These are phyloP conservation scores for Notarius quadriscutis DNA, from an alignment of 2,113 vertebrate genomes.

Conservation along the genomic window DNA sequence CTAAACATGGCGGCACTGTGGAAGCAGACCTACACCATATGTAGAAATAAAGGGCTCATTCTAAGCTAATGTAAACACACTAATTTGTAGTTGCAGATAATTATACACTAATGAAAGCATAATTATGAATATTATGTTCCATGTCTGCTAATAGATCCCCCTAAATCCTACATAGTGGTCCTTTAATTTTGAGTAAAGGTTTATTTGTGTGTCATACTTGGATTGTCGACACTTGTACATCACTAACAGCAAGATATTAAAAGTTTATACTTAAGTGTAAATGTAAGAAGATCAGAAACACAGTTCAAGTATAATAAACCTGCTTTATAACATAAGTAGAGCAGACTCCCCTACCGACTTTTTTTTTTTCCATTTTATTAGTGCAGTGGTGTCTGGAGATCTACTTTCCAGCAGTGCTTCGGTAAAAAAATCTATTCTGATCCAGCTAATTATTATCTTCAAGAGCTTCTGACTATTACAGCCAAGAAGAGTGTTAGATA, in stretches of 20 bases:
- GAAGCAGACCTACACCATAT: no score
- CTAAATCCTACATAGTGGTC: no score
- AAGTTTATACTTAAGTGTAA: background rate
- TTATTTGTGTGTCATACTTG: background rate
- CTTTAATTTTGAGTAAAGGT: background rate
- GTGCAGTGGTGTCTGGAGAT: background rate
- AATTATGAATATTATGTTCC: no score
- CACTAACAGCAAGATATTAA: background rate
- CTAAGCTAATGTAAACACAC: no score
- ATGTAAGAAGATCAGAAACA: background rate
- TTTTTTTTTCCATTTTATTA: background rate
- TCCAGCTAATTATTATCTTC: slow-evolving; percentile 7
- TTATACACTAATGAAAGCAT: no score
- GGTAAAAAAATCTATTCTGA: background rate
- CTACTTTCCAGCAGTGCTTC: background rate
- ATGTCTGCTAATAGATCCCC: no score
- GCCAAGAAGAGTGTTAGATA: background rate
- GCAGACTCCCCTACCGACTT: background rate
- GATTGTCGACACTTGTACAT: background rate
- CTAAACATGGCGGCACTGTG: no score
- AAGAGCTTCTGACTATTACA: background rate
- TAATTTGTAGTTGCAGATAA: no score
- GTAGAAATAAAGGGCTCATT: no score
- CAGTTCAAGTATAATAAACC: background rate
- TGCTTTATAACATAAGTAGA: slow-evolving; percentile 1